These are phyloP conservation scores for Eptesicus fuscus DNA, from an alignment of 2,113 vertebrate species.

Conservation along the genomic window DNA sequence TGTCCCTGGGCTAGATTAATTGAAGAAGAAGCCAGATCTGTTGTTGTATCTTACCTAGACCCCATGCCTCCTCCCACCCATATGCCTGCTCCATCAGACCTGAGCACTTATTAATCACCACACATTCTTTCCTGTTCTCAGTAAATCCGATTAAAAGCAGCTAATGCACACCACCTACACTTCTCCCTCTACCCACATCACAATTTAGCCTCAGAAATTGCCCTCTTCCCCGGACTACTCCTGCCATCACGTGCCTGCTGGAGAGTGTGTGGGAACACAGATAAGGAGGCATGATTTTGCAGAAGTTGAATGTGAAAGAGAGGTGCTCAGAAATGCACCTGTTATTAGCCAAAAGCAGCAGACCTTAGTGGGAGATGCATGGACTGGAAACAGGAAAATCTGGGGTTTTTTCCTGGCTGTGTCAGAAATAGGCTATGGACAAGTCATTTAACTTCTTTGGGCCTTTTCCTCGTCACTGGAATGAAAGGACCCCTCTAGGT, in stretches of 20 bases:
- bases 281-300: constrained; percentile 73
- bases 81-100: background rate
- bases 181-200: constrained; percentile 60
- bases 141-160: constrained; percentile 59
- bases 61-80: background rate
- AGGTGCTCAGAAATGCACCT: constrained; percentile 64
- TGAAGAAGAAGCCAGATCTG: background rate
- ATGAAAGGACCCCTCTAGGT: background rate
- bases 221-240: constrained; percentile 48
- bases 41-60: background rate
- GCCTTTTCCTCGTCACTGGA: background rate
- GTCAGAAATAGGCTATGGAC: background rate
- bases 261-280: constrained; percentile 57
- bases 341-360: constrained; percentile 64
- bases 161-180: constrained; percentile 72
- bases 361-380: background rate
- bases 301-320: constrained; percentile 59
- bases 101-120: constrained; percentile 71
- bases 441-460: background rate
- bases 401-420: background rate
- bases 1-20: background rate
- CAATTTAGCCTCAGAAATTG: constrained; percentile 73
- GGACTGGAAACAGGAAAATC: background rate
- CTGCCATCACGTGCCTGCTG: constrained; percentile 57
- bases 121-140: constrained; percentile 71